A percentile compares a stretch with the other conserved stretches of the same genome.
These are phyloP conservation scores for Botia almorhae DNA, from an alignment of 2,797 vertebrate genomes.

Conservation along the genomic window DNA sequence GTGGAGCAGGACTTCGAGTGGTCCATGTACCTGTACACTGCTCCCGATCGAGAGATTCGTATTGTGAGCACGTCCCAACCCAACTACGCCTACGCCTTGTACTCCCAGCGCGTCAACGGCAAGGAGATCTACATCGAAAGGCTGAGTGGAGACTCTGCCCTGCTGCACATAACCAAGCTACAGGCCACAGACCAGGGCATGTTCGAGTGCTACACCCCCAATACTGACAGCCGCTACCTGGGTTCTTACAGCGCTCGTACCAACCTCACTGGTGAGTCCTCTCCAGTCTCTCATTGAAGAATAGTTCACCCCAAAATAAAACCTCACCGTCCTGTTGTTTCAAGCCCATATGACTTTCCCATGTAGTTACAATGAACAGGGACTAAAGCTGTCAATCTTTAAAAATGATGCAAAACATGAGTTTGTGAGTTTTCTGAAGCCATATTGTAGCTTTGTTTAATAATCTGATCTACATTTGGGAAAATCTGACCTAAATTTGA, in stretches of 20 bases:
- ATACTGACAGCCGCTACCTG: constrained; percentile 81
- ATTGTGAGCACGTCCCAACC: constrained; percentile 87
- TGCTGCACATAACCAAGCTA: constrained; percentile 88
- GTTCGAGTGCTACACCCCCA: constrained; percentile 92
- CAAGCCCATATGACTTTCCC: no score
- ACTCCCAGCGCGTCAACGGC: constrained; percentile 76
- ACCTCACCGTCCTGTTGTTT: not conserved
- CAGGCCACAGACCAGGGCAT: constrained; percentile 83
- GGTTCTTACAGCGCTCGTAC: constrained; percentile 86
- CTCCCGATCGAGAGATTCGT: constrained; percentile 81
- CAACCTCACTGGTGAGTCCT: constrained; percentile 84
- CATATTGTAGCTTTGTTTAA: no score
- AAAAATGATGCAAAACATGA: no score
- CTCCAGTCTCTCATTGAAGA: not conserved
- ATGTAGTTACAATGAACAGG: no score
- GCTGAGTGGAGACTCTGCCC: constrained; percentile 78
- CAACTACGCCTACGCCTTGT: constrained; percentile 84
- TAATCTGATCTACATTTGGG: no score
- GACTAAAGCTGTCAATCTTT: no score
- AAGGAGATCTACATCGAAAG: constrained; percentile 87
- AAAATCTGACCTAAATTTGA: no score
- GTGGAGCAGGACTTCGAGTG: constrained; percentile 89
- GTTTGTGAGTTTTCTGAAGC: no score
- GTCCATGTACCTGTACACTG: constrained; percentile 85
- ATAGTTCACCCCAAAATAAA: not conserved